Base-by-base conservation (phyloP, 2,888 invertebrate species). In the Acrobasis repandana region DNA sequence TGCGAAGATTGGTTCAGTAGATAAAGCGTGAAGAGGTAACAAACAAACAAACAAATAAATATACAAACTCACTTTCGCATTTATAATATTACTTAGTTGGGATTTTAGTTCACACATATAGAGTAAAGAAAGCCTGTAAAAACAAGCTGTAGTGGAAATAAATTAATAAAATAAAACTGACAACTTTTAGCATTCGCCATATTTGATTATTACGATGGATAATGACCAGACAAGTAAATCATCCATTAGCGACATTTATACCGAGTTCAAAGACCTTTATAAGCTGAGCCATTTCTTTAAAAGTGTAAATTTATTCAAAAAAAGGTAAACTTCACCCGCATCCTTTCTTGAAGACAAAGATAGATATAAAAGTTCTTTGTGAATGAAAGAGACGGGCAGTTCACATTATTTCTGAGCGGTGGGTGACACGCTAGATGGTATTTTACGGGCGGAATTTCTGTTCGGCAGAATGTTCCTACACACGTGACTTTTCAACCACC, bases 281-380 rank as follows among this genome's bases (percentile, higher is more conserved):
- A 60, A 20, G 38, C 14, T 58, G 34, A 54, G 36, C 15, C 38
- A 20, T 43, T 56, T 56, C 43, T 85, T 84, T 43, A 43, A 86
- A 88, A 86, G 88, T 89, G 89, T 88, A 90, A 90, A 90, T 89
- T 88, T 90, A 90, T 90, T 89, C 83, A 89, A 88, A 86, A 86
- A 86, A 88, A 87, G 85, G 72, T 71, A 83, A 79, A 73, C 74
- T 71, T 77, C 76, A 79, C 81, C 75, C 76, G 83, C 81, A 80
- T 83, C 85, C 86, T 84, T 86, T 79, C 74, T 77, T 61, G 56
- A 57, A 65, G 73, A 76, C 59, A 43, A 73, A 71, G 73, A 74
- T n/a, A 47, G 63, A 16, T 5, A 62, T 67, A 68, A 51, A 1
- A 9, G 56, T 43, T 36, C 9, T 52, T n/a, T 57, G 36, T 34